A percentile compares a stretch with the other conserved stretches of the same genome.
phyloP scores from a whole-genome alignment of 2,113 vertebrate genomes.

The Aldabrachelys gigantea region DNA sequence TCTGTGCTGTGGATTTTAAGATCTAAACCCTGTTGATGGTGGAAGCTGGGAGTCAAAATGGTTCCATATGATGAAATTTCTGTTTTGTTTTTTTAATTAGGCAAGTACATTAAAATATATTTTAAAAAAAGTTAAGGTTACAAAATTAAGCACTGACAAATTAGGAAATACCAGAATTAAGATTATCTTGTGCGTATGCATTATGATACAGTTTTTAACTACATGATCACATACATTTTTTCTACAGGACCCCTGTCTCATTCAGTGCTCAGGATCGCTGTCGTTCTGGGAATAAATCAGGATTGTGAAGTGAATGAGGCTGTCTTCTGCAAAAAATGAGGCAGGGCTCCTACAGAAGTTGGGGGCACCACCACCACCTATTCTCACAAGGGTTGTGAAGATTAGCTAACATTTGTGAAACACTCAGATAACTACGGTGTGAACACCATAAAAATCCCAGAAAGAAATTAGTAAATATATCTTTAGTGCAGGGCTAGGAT shows the following conservation, averaged over 20 bases:
- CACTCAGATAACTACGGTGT: not conserved
- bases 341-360: not conserved
- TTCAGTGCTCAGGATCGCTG: not conserved
- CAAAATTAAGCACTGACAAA: not conserved
- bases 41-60: not conserved
- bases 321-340: not conserved
- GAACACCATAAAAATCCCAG: not conserved
- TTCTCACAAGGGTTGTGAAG: not conserved
- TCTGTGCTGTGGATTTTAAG: not conserved
- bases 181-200: not conserved
- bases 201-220: not conserved
- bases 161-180: not conserved
- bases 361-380: not conserved
- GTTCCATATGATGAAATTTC: not conserved
- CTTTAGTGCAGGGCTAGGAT: not conserved
- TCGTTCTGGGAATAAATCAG: not conserved
- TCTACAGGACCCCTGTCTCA: not conserved
- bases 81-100: not conserved
- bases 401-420: rapidly evolving
- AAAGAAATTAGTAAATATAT: not conserved
- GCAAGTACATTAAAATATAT: not conserved
- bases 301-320: not conserved
- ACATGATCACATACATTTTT: not conserved
- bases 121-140: not conserved
- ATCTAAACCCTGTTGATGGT: not conserved